Conservation (phyloP, 2,888 invertebrate species). For the Caenorhabditis uteleia region DNA sequence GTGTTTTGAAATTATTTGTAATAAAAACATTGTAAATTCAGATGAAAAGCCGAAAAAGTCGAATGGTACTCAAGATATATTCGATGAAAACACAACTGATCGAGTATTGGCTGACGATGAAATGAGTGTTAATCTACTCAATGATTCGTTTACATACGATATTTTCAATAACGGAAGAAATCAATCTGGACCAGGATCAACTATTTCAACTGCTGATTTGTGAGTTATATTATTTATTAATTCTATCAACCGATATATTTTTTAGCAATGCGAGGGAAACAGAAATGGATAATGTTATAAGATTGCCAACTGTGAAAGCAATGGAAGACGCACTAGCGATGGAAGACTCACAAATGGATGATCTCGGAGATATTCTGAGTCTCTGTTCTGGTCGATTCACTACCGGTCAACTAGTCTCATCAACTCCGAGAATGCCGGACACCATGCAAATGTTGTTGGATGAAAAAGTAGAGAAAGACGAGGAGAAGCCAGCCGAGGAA, state of each 20-base stretch:
- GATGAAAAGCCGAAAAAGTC: slow-evolving; percentile 6
- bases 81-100: neutral
- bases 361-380: slow-evolving; percentile 16
- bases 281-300: neutral
- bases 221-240: neutral
- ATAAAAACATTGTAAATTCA: no score
- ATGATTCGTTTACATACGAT: slow-evolving; percentile 33
- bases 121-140: slow-evolving; percentile 30
- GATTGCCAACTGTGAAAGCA: neutral
- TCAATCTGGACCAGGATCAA: slow-evolving; percentile 24
- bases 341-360: slow-evolving; percentile 4
- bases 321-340: neutral
- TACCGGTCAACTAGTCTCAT: neutral
- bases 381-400: slow-evolving; percentile 29
- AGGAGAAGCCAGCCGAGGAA: no score
- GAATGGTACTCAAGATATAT: neutral
- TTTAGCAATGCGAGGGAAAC: no score
- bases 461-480: slow-evolving; percentile 2
- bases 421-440: slow-evolving; percentile 1
- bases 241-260: neutral
- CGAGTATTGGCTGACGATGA: slow-evolving; percentile 16
- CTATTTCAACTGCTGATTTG: slow-evolving; percentile 12
- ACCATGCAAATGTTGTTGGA: slow-evolving; percentile 18
- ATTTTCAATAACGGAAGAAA: slow-evolving; percentile 17
- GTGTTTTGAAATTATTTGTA: neutral